phyloP scores from a whole-genome alignment of 2,113 vertebrate genomes.

The Panurus biarmicus region DNA sequence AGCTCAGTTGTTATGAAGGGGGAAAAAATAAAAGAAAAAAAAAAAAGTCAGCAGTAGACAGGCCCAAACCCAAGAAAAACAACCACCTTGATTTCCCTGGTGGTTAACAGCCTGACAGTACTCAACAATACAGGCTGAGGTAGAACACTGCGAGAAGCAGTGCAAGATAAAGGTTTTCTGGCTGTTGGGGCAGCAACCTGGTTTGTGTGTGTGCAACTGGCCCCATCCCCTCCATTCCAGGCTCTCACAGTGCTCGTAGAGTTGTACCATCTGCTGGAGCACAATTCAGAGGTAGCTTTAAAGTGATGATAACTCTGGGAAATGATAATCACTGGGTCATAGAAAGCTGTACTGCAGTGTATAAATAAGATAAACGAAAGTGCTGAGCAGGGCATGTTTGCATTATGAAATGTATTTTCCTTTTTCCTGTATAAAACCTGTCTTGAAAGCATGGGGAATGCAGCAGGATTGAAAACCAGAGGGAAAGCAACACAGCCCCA shows the following conservation, averaged over 20 bases:
- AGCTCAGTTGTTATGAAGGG: slow-evolving; percentile 47
- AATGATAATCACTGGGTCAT: slow-evolving; percentile 76
- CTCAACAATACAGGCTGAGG: slow-evolving; percentile 10
- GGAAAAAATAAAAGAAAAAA: background rate
- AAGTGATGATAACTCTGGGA: slow-evolving; percentile 74
- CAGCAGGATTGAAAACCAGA: slow-evolving; percentile 64
- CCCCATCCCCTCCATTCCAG: slow-evolving; percentile 13
- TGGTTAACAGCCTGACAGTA: slow-evolving; percentile 33
- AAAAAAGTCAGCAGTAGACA: background rate
- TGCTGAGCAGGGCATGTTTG: slow-evolving; percentile 76
- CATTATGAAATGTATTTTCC: slow-evolving; percentile 73
- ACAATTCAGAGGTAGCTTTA: slow-evolving; percentile 71
- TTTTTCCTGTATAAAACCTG: slow-evolving; percentile 70
- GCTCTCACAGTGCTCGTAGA: slow-evolving; percentile 35
- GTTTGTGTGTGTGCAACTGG: background rate
- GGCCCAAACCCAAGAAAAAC: background rate
- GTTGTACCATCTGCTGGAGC: slow-evolving; percentile 69
- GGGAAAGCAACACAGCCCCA: slow-evolving; percentile 60
- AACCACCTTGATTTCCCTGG: slow-evolving; percentile 50
- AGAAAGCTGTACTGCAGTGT: slow-evolving; percentile 70
- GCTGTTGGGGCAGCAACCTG: slow-evolving; percentile 28
- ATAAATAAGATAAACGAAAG: slow-evolving; percentile 80
- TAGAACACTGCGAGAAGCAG: slow-evolving; percentile 24
- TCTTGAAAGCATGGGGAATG: slow-evolving; percentile 64
- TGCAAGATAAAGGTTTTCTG: slow-evolving; percentile 26